Evolutionary conservation across 92 coral and sea anemone species (phyloP).

Genomic region (Palythoa caribaeorum): DNA sequence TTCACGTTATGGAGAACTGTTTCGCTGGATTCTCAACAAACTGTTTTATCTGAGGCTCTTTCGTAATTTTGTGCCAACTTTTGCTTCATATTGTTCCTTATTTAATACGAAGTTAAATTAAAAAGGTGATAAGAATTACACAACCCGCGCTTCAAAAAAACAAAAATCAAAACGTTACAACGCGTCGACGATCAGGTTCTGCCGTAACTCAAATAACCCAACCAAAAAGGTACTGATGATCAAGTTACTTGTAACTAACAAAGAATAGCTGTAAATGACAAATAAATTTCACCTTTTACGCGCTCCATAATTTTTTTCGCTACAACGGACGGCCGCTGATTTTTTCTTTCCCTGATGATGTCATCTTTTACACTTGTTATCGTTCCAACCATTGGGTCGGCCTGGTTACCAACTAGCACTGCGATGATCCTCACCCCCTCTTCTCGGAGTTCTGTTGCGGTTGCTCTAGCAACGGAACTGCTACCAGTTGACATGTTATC

Average conservation of each 20-base stretch:
- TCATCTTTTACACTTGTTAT: constrained; percentile 37
- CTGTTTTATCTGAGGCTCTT: too few species aligned
- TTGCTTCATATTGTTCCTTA: too few species aligned
- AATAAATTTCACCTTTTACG: constrained; percentile 18
- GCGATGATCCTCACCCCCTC: constrained; percentile 50
- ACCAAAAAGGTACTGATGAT: background rate
- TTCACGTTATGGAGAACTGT: too few species aligned
- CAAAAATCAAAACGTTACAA: too few species aligned
- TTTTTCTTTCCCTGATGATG: constrained; percentile 28
- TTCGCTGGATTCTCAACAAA: too few species aligned
- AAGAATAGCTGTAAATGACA: too few species aligned
- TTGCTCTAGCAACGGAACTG: constrained; percentile 38
- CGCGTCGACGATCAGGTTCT: too few species aligned
- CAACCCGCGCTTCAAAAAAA: too few species aligned
- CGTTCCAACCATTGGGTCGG: constrained; percentile 41
- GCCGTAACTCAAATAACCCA: too few species aligned
- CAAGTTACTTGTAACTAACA: background rate
- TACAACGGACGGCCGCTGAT: constrained; percentile 36
- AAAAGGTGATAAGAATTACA: too few species aligned
- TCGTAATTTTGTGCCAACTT: too few species aligned
- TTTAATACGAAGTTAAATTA: too few species aligned
- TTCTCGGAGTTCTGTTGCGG: constrained; percentile 36
- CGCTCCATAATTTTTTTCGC: constrained; percentile 47
- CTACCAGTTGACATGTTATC: constrained; percentile 77
- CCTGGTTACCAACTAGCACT: constrained; percentile 60